phyloP scores from a whole-genome alignment of 2,888 invertebrate species.

The Hanleya hanleyi region DNA sequence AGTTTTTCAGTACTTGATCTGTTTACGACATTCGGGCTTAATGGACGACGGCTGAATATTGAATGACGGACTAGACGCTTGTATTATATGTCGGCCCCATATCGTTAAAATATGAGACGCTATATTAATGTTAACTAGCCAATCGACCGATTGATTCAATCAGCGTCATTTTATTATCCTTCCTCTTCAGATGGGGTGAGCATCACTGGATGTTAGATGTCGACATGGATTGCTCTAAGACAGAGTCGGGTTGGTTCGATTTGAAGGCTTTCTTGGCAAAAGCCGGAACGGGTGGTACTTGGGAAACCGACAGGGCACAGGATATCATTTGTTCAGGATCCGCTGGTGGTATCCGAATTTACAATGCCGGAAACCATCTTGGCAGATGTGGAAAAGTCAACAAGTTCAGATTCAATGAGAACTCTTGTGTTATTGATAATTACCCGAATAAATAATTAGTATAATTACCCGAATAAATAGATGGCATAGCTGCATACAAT shows the following conservation, averaged over 20 bases:
- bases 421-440: neutral
- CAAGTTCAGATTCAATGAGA: constrained; percentile 49
- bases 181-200: constrained; percentile 54
- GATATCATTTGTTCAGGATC: constrained; percentile 52
- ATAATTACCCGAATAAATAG: too few species aligned
- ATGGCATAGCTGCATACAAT: too few species aligned
- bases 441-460: too few species aligned
- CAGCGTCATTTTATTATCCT: too few species aligned
- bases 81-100: too few species aligned
- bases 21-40: too few species aligned
- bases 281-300: constrained; percentile 32
- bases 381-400: constrained; percentile 69
- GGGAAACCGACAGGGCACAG: constrained; percentile 46
- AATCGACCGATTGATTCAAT: too few species aligned
- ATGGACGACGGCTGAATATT: too few species aligned
- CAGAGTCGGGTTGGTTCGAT: constrained; percentile 72
- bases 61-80: too few species aligned
- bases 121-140: too few species aligned
- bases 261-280: constrained; percentile 50
- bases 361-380: constrained; percentile 62
- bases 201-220: constrained; percentile 71
- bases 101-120: too few species aligned
- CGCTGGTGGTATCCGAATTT: constrained; percentile 39
- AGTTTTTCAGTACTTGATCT: too few species aligned
- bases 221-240: constrained; percentile 68